Percentiles rank a stretch among this genome's conserved stretches.
phyloP scores from a whole-genome alignment of 2,888 invertebrate species.

The Aleiodes testaceus region DNA sequence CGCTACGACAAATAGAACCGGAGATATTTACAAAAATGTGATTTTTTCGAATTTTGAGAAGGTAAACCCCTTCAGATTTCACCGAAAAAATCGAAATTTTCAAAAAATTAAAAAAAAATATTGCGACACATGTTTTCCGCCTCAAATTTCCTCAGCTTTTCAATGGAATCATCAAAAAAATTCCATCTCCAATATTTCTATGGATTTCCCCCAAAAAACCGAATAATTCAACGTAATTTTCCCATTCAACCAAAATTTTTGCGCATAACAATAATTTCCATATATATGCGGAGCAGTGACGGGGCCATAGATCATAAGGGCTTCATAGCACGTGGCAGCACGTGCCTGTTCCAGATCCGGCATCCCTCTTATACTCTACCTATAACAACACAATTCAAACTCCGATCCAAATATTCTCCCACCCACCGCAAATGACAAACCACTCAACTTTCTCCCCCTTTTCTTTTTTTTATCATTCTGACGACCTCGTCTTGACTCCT shows the following conservation, averaged over 20 bases:
- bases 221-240: constrained; percentile 38
- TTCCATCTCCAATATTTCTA: too few species aligned
- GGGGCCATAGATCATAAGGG: constrained; percentile 68
- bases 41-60: too few species aligned
- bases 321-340: constrained; percentile 67
- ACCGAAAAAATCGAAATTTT: background rate
- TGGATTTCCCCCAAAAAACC: background rate
- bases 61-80: background rate
- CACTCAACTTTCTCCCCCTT: constrained; percentile 64
- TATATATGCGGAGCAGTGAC: constrained; percentile 56
- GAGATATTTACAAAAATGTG: too few species aligned
- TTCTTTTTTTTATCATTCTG: constrained; percentile 30
- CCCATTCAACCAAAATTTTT: constrained; percentile 57
- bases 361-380: constrained; percentile 45
- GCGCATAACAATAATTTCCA: constrained; percentile 60
- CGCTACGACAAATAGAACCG: too few species aligned
- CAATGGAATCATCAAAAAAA: too few species aligned
- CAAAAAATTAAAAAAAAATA: constrained; percentile 1
- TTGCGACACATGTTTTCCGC: background rate
- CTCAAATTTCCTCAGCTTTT: too few species aligned
- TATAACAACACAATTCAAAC: constrained; percentile 16
- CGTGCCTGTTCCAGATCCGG: constrained; percentile 61
- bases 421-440: constrained; percentile 67
- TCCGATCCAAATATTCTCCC: constrained; percentile 52
- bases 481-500: constrained; percentile 32